Conservation (phyloP, 2,113 vertebrate species). For the Origma solitaria region DNA sequence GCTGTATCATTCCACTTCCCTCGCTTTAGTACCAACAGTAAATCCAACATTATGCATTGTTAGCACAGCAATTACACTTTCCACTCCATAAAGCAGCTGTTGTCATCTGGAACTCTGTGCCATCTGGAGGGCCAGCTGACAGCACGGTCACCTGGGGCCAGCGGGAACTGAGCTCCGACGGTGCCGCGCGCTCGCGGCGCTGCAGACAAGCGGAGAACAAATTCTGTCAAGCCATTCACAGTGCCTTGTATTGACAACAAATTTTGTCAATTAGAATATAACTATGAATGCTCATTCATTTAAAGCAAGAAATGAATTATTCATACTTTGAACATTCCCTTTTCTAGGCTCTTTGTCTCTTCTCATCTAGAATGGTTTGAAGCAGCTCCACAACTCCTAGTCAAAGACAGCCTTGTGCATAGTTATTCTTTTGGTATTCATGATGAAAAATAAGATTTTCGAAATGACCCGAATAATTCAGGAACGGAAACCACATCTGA, state of each 20-base stretch:
- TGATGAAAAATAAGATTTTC: background rate
- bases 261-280: background rate
- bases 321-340: background rate
- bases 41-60: background rate
- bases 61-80: conserved; percentile 43
- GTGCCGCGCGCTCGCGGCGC: background rate
- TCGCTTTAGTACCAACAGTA: background rate
- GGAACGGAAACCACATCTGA: background rate
- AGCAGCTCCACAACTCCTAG: background rate
- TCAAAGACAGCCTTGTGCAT: background rate
- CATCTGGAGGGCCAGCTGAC: conserved; percentile 46
- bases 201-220: background rate
- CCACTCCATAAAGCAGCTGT: background rate
- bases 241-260: background rate
- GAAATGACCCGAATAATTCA: background rate
- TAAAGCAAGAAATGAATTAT: background rate
- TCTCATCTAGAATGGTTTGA: background rate
- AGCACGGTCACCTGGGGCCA: background rate
- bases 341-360: background rate
- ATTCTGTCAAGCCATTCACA: background rate
- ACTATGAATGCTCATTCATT: background rate
- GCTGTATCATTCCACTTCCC: background rate
- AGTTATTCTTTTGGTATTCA: background rate
- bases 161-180: background rate
- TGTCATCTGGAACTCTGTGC: background rate